These are phyloP conservation scores for Paguma larvata DNA, from an alignment of 2,797 vertebrate genomes.

Conservation along the genomic window DNA sequence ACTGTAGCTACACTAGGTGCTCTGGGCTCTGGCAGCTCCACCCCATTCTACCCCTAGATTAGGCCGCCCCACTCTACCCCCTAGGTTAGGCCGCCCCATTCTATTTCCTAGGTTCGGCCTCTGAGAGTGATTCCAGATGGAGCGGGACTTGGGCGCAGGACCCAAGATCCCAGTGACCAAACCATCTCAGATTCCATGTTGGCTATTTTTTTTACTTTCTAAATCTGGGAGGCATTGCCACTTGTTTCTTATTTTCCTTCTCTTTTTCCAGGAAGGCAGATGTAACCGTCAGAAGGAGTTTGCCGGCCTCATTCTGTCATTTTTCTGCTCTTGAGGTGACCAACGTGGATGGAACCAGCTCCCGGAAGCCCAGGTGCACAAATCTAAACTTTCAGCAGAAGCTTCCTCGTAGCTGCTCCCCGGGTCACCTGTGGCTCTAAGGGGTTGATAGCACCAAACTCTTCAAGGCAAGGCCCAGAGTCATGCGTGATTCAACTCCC, in stretches of 20 bases:
- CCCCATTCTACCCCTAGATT: accelerated
- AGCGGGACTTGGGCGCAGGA: not conserved
- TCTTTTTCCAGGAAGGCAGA: conserved; percentile 33
- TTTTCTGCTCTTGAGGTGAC: conserved; percentile 16
- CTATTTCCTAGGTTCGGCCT: not conserved
- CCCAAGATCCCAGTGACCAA: not conserved
- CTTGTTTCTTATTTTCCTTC: not conserved
- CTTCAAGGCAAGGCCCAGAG: not conserved
- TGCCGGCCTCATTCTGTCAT: conserved; percentile 58
- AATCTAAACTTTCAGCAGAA: not conserved
- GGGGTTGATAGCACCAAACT: not conserved
- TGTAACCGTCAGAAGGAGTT: not conserved
- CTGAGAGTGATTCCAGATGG: not conserved
- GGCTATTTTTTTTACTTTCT: not conserved
- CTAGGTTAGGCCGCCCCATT: not conserved
- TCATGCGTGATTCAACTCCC: not conserved
- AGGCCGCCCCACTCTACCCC: not conserved
- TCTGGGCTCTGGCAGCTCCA: not conserved
- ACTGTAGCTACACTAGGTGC: not conserved
- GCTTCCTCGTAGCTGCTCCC: not conserved
- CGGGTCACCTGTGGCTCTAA: not conserved
- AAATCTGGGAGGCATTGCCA: not conserved
- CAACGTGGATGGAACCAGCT: not conserved
- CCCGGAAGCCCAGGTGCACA: not conserved
- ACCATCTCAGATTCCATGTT: not conserved